Evolutionary conservation across 1,140 invertebrate species (phyloP).

Genomic region (Trachymyrmex septentrionalis): DNA sequence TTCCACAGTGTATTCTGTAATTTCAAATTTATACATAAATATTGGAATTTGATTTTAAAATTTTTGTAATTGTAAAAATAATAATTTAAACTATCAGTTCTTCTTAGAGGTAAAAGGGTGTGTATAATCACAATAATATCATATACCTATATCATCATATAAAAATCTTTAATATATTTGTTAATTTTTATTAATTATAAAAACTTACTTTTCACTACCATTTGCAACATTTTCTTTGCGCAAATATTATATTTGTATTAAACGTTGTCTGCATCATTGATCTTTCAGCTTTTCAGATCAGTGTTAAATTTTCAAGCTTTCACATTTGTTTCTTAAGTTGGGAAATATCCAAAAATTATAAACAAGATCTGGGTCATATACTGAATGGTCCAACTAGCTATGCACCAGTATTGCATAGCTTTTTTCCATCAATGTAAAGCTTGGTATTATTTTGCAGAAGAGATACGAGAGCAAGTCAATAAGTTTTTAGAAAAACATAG

Average conservation of each 20-base stretch:
- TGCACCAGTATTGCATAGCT: background rate
- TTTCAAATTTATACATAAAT: constrained; percentile 85
- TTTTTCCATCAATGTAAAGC: background rate
- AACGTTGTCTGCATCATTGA: no score
- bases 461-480: no score
- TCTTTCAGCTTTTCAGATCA: background rate
- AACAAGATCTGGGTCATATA: background rate
- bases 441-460: background rate
- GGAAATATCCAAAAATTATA: background rate
- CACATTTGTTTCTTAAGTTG: background rate
- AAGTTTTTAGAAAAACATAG: no score
- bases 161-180: background rate
- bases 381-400: background rate
- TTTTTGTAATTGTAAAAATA: constrained; percentile 83
- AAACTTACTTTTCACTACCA: constrained; percentile 15
- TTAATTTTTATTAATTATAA: constrained; percentile 5
- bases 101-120: constrained; percentile 89
- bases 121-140: constrained; percentile 80
- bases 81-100: constrained; percentile 86
- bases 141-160: constrained; percentile 80
- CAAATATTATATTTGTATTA: background rate
- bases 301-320: background rate
- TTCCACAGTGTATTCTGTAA: constrained; percentile 94
- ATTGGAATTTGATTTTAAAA: constrained; percentile 89
- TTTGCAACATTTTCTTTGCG: background rate